A percentile compares a stretch with the other conserved stretches of the same genome.
These are phyloP conservation scores for Brachypalpus laphriformis DNA, from an alignment of 2,888 invertebrate genomes.

Conservation along the genomic window DNA sequence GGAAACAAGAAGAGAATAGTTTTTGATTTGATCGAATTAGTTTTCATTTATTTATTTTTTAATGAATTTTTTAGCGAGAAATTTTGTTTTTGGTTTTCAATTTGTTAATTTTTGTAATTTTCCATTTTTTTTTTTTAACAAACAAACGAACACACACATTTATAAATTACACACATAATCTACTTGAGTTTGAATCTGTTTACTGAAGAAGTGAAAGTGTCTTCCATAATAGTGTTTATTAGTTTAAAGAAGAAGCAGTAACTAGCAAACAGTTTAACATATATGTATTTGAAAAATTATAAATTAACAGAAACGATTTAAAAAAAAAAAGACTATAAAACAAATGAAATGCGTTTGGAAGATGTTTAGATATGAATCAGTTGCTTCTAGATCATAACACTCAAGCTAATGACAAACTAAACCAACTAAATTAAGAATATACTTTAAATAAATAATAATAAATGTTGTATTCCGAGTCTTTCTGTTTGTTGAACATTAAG, in stretches of 20 bases:
- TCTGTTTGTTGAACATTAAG: too few species aligned
- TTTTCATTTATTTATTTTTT: constrained; percentile 36
- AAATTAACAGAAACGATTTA: background rate
- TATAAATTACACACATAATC: constrained; percentile 48
- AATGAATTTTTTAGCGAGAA: constrained; percentile 33
- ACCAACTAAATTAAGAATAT: background rate
- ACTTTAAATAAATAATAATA: too few species aligned
- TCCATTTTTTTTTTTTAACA: constrained; percentile 68
- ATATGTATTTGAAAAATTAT: background rate
- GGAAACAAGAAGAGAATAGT: constrained; percentile 75
- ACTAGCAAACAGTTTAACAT: constrained; percentile 23
- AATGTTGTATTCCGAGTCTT: too few species aligned
- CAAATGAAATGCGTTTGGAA: background rate
- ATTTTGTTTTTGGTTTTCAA: constrained; percentile 39
- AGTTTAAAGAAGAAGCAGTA: constrained; percentile 37
- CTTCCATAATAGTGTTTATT: constrained; percentile 7
- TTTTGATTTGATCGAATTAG: constrained; percentile 73
- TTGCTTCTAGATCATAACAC: background rate
- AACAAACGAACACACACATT: constrained; percentile 75
- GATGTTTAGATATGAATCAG: background rate
- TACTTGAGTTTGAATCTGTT: constrained; percentile 30
- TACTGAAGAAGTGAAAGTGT: constrained; percentile 28
- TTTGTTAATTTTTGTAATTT: constrained; percentile 51
- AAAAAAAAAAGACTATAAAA: background rate
- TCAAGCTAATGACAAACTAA: background rate